These are phyloP conservation scores for Pristionchus pacificus DNA, from an alignment of 1,140 invertebrate genomes.

Conservation along the genomic window DNA sequence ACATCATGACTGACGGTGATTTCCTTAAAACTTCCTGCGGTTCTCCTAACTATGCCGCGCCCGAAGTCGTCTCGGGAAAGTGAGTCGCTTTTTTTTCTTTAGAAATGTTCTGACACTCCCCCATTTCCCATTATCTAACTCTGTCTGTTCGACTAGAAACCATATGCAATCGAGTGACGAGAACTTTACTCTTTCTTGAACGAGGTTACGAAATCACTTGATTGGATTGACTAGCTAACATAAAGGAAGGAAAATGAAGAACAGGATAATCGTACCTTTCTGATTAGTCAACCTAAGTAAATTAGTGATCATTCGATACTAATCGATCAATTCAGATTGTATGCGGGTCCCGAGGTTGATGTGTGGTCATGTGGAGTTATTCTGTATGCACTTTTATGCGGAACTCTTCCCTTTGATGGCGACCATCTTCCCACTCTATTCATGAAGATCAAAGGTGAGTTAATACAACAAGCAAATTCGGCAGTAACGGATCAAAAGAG, in stretches of 20 bases:
- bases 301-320: not conserved
- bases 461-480: constrained; percentile 6
- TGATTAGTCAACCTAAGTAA: not conserved
- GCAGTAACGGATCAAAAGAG: too few species aligned
- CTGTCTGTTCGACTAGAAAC: too few species aligned
- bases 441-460: constrained; percentile 90
- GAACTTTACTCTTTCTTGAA: not conserved
- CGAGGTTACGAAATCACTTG: not conserved
- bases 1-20: constrained; percentile 99
- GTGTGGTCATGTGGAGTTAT: constrained; percentile 99
- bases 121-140: too few species aligned
- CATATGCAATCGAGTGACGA: too few species aligned
- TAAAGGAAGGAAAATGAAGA: too few species aligned
- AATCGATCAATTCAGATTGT: constrained; percentile 64
- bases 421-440: constrained; percentile 97
- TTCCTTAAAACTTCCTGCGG: constrained; percentile 97
- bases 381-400: constrained; percentile 92
- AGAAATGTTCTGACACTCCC: too few species aligned
- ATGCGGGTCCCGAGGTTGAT: constrained; percentile 93
- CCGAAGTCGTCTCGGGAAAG: constrained; percentile 98
- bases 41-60: constrained; percentile 97
- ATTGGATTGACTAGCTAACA: too few species aligned
- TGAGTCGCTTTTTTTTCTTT: constrained; percentile 52
- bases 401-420: constrained; percentile 95
- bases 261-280: too few species aligned